Evolutionary conservation across 2,797 vertebrate species (phyloP), one percentile per base, ranked within the genome.

Genomic region (Gadopsis marmoratus): DNA sequence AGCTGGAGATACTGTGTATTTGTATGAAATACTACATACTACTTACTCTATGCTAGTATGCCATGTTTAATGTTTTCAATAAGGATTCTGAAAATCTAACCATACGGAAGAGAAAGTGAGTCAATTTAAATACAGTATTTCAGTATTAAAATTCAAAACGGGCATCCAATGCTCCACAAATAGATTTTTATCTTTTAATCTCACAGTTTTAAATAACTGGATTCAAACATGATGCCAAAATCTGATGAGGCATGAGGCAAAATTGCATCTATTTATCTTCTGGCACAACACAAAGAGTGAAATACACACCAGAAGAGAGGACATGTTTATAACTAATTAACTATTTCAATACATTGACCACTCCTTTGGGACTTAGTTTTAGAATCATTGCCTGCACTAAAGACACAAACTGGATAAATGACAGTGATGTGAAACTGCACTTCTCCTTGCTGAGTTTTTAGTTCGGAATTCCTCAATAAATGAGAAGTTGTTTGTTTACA

Each of bases 261-360:
- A 12, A 65, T 48, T 53, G 54, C 33, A 39, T 76, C 16, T 47
- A 26, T n/a, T 7, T 37, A 58, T 76, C 31, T 65, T 84, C 66
- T 71, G 62, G 76, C 74, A 55, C 58, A 26, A n/a, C 67, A 67
- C 45, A 62, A 63, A 74, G 61, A 61, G 8, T 45, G 50, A 84
- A 71, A 56, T 26, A 66, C 76, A 58, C 71, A 79, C n/a, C 14
- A 31, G 61, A 13, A 48, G 41, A 60, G 63, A 62, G 29, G 37
- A 71, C 13, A 4, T 60, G 71, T 78, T 86, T 71, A 85, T 83
- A 12, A 23, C 53, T 66, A 85, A 85, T 82, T 56, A 82, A 65
- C 39, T 62, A 51, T 68, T 72, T 70, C 63, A 81, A 63, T 77
- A 29, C 43, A 74, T 56, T 55, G 54, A 78, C 47, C 31, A 45